These are phyloP conservation scores for Saturnia pavonia DNA, from an alignment of 2,888 invertebrate genomes.

Conservation along the genomic window DNA sequence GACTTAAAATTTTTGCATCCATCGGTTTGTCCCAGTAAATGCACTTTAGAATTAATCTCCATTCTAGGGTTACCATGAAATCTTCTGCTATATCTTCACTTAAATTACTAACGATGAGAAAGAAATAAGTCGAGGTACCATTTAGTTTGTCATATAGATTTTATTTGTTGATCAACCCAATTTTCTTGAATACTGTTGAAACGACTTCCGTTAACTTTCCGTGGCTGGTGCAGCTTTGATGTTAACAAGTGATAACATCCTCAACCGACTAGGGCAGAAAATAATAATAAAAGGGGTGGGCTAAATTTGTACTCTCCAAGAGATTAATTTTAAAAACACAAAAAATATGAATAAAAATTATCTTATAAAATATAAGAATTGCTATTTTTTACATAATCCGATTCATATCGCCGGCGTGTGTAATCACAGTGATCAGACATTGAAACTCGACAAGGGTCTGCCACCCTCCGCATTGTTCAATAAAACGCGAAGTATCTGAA, in stretches of 20 bases:
- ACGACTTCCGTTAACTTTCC: background rate
- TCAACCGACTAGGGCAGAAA: background rate
- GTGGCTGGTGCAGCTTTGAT: background rate
- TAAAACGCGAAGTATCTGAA: conserved; percentile 13
- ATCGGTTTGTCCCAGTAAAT: too few relatives aligned
- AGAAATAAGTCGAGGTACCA: too few relatives aligned
- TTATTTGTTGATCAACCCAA: background rate
- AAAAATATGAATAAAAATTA: too few relatives aligned
- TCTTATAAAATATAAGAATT: background rate
- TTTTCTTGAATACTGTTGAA: background rate
- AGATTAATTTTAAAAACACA: background rate
- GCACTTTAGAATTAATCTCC: too few relatives aligned
- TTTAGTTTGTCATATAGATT: background rate
- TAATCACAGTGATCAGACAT: conserved; percentile 60
- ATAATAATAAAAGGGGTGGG: background rate
- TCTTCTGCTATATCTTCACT: too few relatives aligned
- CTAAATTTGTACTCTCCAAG: too few relatives aligned
- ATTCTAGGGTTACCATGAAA: too few relatives aligned
- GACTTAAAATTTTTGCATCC: too few relatives aligned
- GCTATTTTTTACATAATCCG: conserved; percentile 28
- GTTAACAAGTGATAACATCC: background rate
- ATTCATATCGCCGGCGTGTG: conserved; percentile 42
- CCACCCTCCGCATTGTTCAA: conserved; percentile 32
- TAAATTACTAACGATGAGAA: too few relatives aligned
- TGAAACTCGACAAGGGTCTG: conserved; percentile 28